Base-by-base conservation (phyloP, 2,888 invertebrate genomes). In the Cosmia trapezina region DNA sequence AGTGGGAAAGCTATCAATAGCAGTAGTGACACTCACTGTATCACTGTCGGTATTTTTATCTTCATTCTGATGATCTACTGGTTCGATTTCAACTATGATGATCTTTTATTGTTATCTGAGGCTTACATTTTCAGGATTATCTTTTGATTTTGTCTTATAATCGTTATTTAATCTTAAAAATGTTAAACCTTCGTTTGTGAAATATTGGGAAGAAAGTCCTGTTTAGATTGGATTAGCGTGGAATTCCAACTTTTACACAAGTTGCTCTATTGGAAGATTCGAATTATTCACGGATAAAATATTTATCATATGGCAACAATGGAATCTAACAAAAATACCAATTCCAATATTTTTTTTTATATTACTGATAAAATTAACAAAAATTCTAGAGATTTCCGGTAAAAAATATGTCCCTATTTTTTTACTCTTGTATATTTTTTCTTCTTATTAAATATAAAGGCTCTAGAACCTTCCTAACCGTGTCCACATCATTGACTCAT, bases 401-500 rank as follows among this genome's bases (percentile, higher is more conserved):
- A 37, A 28, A 19, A 19, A 53, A 3, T 22, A 19, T 33, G 4
- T 41, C 4, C 45, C n/a, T n/a, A 33, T 57, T 60, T 68, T 33
- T 62, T 28, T 7, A 14, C 41, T 47, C 12, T 33, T 51, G 17
- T 60, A 8, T 59, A 19, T 47, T 43, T 33, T 59, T 70, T 53
- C n/a, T 49, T 70, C 53, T 64, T 22, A 3, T 37, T 28, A 28
- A 17, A 51, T 11, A 28, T 61, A 70, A 47, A 76, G 49, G 60
- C 49, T 70, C 68, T 62, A 28, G 62, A 67, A 51, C 60, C 73
- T 74, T 80, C 79, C 70, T 54, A 70, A 68, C 93, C 91, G 92
- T 94, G 94, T 91, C 88, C 88, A 89, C 87, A 87, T 89, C 89
- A 84, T 88, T 85, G 83, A 85, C 87, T 89, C 88, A 89, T 86